A percentile compares a stretch with the other conserved stretches of the same genome.
Conservation (phyloP, 2,888 invertebrate species). For the Epistrophella euchroma region DNA sequence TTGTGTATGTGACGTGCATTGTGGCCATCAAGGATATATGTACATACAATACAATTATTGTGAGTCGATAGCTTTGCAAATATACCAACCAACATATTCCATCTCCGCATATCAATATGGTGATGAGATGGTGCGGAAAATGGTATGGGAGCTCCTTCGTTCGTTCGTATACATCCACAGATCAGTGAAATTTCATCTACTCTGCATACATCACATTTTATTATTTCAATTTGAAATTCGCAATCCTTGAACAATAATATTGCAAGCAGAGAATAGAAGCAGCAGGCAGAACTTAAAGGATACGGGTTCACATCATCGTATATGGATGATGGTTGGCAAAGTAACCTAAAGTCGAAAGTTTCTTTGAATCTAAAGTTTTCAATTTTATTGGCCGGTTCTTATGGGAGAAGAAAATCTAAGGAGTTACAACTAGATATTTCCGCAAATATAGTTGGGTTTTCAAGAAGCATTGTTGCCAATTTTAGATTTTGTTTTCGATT, state of each 20-base stretch:
- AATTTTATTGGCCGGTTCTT: conserved; percentile 50
- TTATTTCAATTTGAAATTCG: conserved; percentile 69
- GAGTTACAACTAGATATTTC: conserved; percentile 68
- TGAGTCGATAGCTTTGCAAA: conserved; percentile 63
- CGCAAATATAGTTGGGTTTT: conserved; percentile 48
- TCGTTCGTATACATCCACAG: background rate
- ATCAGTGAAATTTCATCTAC: conserved; percentile 66
- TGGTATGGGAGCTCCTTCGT: background rate
- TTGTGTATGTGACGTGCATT: conserved; percentile 21
- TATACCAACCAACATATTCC: conserved; percentile 36
- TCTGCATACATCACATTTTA: conserved; percentile 65
- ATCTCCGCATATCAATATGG: background rate
- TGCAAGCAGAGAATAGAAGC: conserved; percentile 7
- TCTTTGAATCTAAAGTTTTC: conserved; percentile 70
- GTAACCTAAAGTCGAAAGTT: conserved; percentile 44
- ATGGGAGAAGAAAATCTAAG: conserved; percentile 55
- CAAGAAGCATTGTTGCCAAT: background rate
- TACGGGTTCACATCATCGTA: background rate
- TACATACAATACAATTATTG: conserved; percentile 33
- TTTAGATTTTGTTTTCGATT: background rate
- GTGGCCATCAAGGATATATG: conserved; percentile 37
- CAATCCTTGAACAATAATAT: conserved; percentile 56
- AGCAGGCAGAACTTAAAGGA: conserved; percentile 11
- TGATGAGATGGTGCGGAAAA: background rate
- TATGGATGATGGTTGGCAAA: conserved; percentile 1